Evolutionary conservation across 2,888 invertebrate genomes (phyloP).

Genomic region (Plagiodera versicolora): DNA sequence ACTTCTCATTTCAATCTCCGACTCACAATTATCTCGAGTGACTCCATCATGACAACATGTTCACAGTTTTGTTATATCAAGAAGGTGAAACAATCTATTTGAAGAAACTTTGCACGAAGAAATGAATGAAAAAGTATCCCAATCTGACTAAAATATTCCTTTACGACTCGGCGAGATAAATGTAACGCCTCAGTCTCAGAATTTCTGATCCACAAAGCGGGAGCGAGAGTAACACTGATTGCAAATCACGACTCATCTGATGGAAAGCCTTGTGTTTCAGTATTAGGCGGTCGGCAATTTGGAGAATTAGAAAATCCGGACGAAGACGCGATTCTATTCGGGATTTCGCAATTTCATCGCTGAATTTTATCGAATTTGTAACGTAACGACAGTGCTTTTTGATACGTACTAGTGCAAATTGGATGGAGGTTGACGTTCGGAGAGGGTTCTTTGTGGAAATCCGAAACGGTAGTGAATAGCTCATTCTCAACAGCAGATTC

Average conservation of each 20-base stretch:
- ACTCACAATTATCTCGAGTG: no score
- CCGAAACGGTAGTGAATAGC: no score
- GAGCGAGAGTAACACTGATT: background rate
- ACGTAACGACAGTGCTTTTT: slow-evolving; percentile 9
- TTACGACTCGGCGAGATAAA: background rate
- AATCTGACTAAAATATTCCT: no score
- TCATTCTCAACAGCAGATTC: no score
- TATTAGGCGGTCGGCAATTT: slow-evolving; percentile 26
- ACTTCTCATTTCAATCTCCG: no score
- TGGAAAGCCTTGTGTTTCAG: slow-evolving; percentile 25
- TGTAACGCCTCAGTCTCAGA: background rate
- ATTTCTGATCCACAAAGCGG: background rate
- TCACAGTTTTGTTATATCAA: no score
- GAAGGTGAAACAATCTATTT: no score
- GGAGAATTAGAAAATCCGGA: slow-evolving; percentile 30
- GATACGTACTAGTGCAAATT: slow-evolving; percentile 7
- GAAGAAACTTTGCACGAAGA: no score
- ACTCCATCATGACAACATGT: no score
- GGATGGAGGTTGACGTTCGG: background rate
- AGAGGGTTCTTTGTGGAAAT: background rate
- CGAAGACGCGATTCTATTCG: slow-evolving; percentile 12
- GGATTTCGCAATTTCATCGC: slow-evolving; percentile 24
- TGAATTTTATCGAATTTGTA: slow-evolving; percentile 19
- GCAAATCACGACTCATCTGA: background rate
- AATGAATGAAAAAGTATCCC: no score